phyloP scores from a whole-genome alignment of 2,797 vertebrate genomes.

The Chelidonichthys spinosus region DNA sequence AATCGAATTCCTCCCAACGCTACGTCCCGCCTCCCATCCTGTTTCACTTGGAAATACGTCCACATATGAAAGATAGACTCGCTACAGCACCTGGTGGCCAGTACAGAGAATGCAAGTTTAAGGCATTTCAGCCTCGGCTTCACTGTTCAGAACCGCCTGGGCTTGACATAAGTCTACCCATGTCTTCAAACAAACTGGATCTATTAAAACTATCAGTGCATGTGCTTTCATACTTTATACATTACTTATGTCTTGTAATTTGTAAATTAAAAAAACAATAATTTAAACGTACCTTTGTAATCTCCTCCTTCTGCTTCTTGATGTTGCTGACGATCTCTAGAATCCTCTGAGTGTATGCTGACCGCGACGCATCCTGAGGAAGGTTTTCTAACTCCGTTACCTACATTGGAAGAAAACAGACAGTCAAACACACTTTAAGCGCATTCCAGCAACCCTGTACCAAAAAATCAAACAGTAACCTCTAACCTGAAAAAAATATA shows the following conservation, averaged over 20 bases:
- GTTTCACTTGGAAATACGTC: too few species aligned
- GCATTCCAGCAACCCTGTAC: neutral
- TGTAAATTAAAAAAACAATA: neutral
- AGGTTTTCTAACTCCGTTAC: slow-evolving; percentile 88
- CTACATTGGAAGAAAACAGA: slow-evolving; percentile 63
- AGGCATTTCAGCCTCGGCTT: too few species aligned
- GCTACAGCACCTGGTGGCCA: too few species aligned
- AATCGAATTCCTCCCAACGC: too few species aligned
- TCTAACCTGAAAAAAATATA: neutral
- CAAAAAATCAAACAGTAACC: neutral
- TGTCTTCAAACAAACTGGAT: neutral
- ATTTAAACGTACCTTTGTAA: slow-evolving; percentile 87
- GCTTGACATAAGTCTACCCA: neutral
- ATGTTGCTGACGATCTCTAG: slow-evolving; percentile 95
- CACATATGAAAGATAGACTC: too few species aligned
- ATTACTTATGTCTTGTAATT: neutral
- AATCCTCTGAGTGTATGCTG: slow-evolving; percentile 92
- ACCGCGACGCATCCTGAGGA: slow-evolving; percentile 88
- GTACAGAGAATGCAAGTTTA: too few species aligned
- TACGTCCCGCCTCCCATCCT: too few species aligned
- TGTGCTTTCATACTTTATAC: neutral
- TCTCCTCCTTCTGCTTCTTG: slow-evolving; percentile 95
- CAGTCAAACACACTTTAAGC: neutral
- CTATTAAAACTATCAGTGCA: neutral
- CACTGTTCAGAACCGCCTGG: too few species aligned